Conservation (phyloP, 2,888 invertebrate genomes). For the Hesperia comma region DNA sequence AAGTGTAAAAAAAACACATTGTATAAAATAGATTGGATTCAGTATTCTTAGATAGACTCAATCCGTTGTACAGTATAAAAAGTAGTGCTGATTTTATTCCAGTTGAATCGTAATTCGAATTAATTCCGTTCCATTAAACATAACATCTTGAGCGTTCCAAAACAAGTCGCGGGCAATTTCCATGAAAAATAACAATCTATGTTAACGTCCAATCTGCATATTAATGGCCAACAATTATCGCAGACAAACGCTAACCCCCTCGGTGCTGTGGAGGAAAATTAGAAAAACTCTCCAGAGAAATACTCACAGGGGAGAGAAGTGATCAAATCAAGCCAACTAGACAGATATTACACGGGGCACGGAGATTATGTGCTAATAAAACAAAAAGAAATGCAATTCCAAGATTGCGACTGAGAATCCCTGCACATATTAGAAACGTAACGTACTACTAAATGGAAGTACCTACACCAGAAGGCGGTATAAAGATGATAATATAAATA, state of each 20-base stretch:
- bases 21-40: too few species aligned
- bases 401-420: background rate
- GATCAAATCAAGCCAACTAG: conserved; percentile 44
- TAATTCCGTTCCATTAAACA: conserved; percentile 1
- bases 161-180: background rate
- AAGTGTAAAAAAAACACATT: too few species aligned
- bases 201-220: conserved; percentile 49
- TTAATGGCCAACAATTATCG: conserved; percentile 49
- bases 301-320: conserved; percentile 40
- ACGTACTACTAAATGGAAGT: too few species aligned
- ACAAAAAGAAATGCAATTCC: conserved; percentile 8
- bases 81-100: too few species aligned
- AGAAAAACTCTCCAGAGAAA: conserved; percentile 52
- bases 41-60: too few species aligned
- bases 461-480: too few species aligned
- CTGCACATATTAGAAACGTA: too few species aligned
- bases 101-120: too few species aligned
- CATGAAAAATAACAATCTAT: conserved; percentile 42
- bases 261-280: conserved; percentile 52
- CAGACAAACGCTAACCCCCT: conserved; percentile 44
- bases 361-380: conserved; percentile 15
- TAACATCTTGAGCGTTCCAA: background rate
- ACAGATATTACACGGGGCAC: conserved; percentile 18
- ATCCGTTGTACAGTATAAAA: too few species aligned
- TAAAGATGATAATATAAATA: too few species aligned